Conservation (phyloP, 2,797 vertebrate species). For the Rhodeus uyekii region DNA sequence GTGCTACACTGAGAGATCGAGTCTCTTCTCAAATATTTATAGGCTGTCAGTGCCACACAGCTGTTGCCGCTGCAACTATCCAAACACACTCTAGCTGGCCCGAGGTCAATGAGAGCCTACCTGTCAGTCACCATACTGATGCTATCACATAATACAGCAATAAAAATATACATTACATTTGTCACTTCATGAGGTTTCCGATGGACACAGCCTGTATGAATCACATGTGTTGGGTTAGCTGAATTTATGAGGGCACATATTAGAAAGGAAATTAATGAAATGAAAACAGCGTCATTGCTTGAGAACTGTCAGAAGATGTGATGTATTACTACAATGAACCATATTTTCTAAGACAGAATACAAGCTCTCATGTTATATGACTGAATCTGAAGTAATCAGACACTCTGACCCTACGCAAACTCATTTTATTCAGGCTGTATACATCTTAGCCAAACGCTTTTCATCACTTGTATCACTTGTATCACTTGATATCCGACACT, state of each 20-base stretch:
- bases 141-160: not conserved
- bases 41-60: constrained; percentile 72
- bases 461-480: constrained; percentile 42
- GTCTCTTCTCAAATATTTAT: constrained; percentile 85
- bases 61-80: constrained; percentile 44
- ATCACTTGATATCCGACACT: constrained; percentile 40
- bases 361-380: constrained; percentile 5
- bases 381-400: constrained; percentile 37
- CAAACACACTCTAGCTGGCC: not conserved
- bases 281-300: not conserved
- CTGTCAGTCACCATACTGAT: constrained; percentile 15
- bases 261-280: not conserved
- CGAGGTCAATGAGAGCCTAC: not conserved
- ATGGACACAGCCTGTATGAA: not conserved
- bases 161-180: not conserved
- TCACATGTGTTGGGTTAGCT: not conserved
- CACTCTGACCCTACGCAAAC: constrained; percentile 25
- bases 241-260: not conserved
- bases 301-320: not conserved
- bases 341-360: not conserved
- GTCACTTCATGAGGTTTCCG: not conserved
- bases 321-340: not conserved
- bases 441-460: constrained; percentile 21
- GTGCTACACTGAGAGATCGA: constrained; percentile 74
- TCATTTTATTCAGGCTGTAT: constrained; percentile 15